These are phyloP conservation scores for Girardinichthys multiradiatus DNA, from an alignment of 2,113 vertebrate species.

Conservation along the genomic window DNA sequence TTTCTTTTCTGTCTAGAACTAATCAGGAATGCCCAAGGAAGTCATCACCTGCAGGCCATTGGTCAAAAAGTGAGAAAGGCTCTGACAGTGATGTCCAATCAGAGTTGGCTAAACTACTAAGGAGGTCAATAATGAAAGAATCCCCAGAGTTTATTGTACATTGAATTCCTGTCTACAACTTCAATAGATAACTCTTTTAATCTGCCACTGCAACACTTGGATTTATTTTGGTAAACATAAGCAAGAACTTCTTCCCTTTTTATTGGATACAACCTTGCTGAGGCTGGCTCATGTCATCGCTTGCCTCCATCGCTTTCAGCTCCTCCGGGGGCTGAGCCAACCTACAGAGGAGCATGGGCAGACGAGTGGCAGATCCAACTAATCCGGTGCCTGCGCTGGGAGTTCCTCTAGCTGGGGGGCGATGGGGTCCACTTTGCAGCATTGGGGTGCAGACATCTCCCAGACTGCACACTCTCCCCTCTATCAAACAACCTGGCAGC, in stretches of 20 bases:
- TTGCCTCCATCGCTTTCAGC: constrained; percentile 63
- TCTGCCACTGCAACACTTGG: background rate
- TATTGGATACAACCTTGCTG: constrained; percentile 49
- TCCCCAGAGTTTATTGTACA: constrained; percentile 53
- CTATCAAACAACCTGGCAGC: constrained; percentile 68
- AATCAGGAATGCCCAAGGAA: constrained; percentile 35
- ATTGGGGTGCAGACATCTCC: constrained; percentile 84
- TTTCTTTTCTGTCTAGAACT: constrained; percentile 38
- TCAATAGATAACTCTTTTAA: constrained; percentile 16
- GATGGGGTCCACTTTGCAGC: constrained; percentile 83
- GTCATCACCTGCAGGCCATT: constrained; percentile 22
- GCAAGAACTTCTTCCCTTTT: constrained; percentile 16
- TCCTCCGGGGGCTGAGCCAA: constrained; percentile 81
- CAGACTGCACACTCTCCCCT: constrained; percentile 75
- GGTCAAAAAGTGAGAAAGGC: constrained; percentile 32
- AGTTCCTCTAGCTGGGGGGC: constrained; percentile 76
- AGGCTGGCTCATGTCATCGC: constrained; percentile 60
- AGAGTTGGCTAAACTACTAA: constrained; percentile 28
- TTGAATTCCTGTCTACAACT: constrained; percentile 40
- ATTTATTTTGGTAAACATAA: constrained; percentile 31
- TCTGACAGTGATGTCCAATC: constrained; percentile 32
- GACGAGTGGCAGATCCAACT: constrained; percentile 78
- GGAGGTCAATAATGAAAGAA: constrained; percentile 40
- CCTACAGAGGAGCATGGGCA: constrained; percentile 77
- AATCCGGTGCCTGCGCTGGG: constrained; percentile 82